Base-by-base conservation (phyloP, 2,888 invertebrate species). In the Steinernema carpocapsae region DNA sequence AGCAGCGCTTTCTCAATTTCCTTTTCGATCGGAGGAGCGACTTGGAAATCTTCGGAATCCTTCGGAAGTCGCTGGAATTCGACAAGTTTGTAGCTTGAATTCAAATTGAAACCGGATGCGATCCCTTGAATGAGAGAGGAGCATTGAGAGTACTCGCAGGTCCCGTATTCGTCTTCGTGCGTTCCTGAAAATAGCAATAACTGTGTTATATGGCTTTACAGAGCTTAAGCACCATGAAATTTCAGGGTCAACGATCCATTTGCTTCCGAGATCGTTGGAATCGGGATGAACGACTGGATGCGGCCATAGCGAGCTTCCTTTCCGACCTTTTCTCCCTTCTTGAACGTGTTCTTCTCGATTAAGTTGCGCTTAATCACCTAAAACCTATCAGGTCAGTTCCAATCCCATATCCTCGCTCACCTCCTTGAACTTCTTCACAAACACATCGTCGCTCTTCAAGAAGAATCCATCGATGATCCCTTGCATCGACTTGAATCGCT, bases 51-150 rank as follows among this genome's bases (percentile, higher is more conserved):
- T 37, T 37, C 10, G 3, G 37, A 37, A 37, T 37, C 10, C 37
- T 37, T 3, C 3, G 37, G 10, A 10, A 37, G 10, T 37, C 37
- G 37, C 37, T 37, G 37, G 37, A 37, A 37, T 6, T 10, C 10
- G 3, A 37, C 10, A 10, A 37, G 37, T 37, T 37, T 37, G 37
- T 6, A 3, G 37, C 4, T 37, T 3, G 37, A 37, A 37, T 37
- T 37, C 37, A 37, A 10, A 37, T 37, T 37, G 32, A 32, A 64
- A 4, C 64, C 64, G 64, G 12, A 12, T 1, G 32, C 32, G 64
- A 64, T 64, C 6, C 64, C 64, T 64, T 19, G 64, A 12, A 64
- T 14, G 32, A 64, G 64, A 1, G 64, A 12, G n/a, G 32, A 6
- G 26, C 64, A 64, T 6, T 29, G 17, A 17, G 32, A 17, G 64